Conservation (phyloP, 2,113 vertebrate species). For the Tupaia chinensis region DNA sequence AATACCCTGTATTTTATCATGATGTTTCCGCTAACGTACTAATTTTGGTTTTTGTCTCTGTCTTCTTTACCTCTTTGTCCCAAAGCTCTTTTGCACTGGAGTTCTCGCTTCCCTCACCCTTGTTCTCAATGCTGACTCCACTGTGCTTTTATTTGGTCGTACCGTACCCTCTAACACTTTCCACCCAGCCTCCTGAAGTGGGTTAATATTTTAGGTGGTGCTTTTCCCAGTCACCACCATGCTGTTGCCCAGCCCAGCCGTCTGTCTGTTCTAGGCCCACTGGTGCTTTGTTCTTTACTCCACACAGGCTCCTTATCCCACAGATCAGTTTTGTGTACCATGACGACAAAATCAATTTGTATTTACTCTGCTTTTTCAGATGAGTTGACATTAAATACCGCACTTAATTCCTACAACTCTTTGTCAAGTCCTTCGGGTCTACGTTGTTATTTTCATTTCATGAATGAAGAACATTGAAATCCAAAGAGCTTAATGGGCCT, state of each 20-base stretch:
- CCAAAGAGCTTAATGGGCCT: not conserved
- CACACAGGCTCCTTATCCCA: too few relatives aligned
- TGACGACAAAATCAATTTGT: not conserved
- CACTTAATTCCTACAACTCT: not conserved
- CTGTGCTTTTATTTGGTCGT: not conserved
- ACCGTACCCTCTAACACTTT: too few relatives aligned
- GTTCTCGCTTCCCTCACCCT: not conserved
- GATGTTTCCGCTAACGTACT: not conserved
- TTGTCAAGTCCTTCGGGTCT: not conserved
- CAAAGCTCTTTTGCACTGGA: not conserved
- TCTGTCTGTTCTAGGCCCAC: not conserved
- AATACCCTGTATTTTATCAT: not conserved
- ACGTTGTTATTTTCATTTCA: not conserved
- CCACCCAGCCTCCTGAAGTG: not conserved
- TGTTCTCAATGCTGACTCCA: not conserved
- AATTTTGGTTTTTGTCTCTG: not conserved
- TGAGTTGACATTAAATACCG: not conserved
- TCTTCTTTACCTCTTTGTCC: not conserved
- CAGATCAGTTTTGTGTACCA: not conserved
- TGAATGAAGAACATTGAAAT: not conserved
- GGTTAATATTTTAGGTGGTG: not conserved
- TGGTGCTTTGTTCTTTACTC: not conserved
- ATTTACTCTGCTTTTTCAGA: conserved; percentile 33
- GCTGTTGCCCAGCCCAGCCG: not conserved
- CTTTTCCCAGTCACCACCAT: not conserved